Percentiles rank a stretch among this genome's conserved stretches.
These are phyloP conservation scores for Collichthys lucidus DNA, from an alignment of 2,113 vertebrate genomes.

Conservation along the genomic window DNA sequence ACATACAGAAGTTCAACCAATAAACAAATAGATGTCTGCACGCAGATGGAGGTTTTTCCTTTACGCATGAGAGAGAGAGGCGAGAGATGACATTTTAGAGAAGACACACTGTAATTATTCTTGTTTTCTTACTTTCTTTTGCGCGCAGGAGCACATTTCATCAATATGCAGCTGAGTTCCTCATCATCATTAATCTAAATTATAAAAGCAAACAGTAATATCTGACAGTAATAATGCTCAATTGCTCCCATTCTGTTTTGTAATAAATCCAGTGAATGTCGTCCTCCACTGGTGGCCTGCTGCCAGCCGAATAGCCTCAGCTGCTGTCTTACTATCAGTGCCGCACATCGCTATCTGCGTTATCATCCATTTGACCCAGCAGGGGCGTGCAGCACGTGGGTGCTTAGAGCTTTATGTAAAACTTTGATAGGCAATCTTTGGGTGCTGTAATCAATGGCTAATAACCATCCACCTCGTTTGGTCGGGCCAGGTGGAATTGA, in stretches of 20 bases:
- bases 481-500: slow-evolving; percentile 56
- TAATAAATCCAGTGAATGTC: slow-evolving; percentile 34
- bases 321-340: slow-evolving; percentile 16
- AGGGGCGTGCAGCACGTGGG: slow-evolving; percentile 19
- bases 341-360: slow-evolving; percentile 27
- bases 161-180: slow-evolving; percentile 5
- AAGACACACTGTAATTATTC: background rate
- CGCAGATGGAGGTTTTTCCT: background rate
- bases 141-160: background rate
- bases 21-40: background rate
- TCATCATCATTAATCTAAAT: slow-evolving; percentile 42
- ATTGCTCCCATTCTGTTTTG: slow-evolving; percentile 32
- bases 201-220: slow-evolving; percentile 49
- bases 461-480: slow-evolving; percentile 48
- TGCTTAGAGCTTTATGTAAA: slow-evolving; percentile 54
- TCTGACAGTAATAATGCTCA: slow-evolving; percentile 34
- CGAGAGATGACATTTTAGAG: background rate
- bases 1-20: background rate
- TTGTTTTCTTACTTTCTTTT: background rate
- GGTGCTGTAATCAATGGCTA: slow-evolving; percentile 66
- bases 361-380: slow-evolving; percentile 44
- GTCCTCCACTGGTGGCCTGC: slow-evolving; percentile 27
- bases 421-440: slow-evolving; percentile 43
- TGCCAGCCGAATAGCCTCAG: slow-evolving; percentile 39
- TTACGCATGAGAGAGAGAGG: background rate